Evolutionary conservation across 1,140 invertebrate genomes (phyloP), one percentile per base, ranked within the genome.

Genomic region (Zaprionus taronus): DNA sequence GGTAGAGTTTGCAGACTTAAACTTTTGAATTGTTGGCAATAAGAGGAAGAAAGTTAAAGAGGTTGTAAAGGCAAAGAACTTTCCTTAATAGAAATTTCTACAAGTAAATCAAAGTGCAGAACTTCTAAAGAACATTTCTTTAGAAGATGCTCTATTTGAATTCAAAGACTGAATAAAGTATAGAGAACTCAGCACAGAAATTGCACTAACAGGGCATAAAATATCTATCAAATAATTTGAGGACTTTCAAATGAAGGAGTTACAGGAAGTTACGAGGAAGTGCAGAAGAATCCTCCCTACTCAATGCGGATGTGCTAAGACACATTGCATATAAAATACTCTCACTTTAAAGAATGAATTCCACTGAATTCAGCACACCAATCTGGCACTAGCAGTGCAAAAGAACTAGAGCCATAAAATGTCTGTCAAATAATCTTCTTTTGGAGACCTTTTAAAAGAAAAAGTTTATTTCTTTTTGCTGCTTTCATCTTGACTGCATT

Each of bases 401-500:
- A 14, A 4, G 20, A 49, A 49, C 9, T 5, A 20, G 38, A 0
- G 2, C 17, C 47, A 22, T 51, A 51, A 51, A 49, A 51, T 51
- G 24, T 14, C 47, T 22, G 20, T 51, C 20, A 22, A 51, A 51
- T 51, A 22, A 51, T 24, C 47, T 51, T 14, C 22, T 41, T 41
- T 41, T 49, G 17, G 47, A 22, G 47, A n/a, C 4, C 17, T 49
- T 20, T 20, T 2, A 49, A 11, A 1, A 22, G n/a, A 24, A 12
- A 49, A 49, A 20, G 47, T 49, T 49, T 12, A 11, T 20, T 49
- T 14, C 9, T 24, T 22, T 51, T 51, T 51, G 17, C 20, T 14
- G 20, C 20, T 51, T 51, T 51, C 47, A 51, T 51, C 20, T 63
- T 63, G 60, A 63, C 60, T 49, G 26, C 24, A 63, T 34, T 63